Base-by-base conservation (phyloP, 2,797 vertebrate species). In the Antrozous pallidus region DNA sequence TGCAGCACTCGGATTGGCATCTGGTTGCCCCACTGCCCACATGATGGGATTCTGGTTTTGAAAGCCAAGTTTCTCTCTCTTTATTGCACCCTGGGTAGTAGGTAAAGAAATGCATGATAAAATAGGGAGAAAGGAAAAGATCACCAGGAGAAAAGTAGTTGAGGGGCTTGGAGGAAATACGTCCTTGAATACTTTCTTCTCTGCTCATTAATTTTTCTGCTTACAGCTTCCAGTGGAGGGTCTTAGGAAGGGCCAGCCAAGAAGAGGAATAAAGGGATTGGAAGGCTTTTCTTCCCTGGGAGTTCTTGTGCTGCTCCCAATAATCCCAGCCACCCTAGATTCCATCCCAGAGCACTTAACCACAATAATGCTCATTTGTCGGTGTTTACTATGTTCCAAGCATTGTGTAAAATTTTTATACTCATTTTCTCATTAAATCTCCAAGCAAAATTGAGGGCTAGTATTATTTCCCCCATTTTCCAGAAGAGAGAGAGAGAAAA, bases 1-100 rank as follows among this genome's bases (percentile, higher is more conserved):
- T 75, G 80, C 86, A 77, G 89, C 79, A 91, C 96, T 94, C 54
- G 11, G 8, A 70, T 82, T 73, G 61, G 97, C 94, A 94, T 91
- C 97, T 98, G 97, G 88, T 69, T 47, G 89, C 96, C 97, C 94
- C 88, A 74, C 93, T 93, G 91, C 56, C 93, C 95, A 63, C 13
- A 18, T 90, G 92, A 83, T 61, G 45, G 17, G 85, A 81, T 51
- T 58, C 74, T 71, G 28, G 7, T 33, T 40, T 54, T 85, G 45
- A 90, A 91, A 93, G 69, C 95, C 96, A 95, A 86, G 49, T 90
- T 86, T 88, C 65, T 75, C 88, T 75, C 88, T 96, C 75, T 91
- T 90, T 82, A 79, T n/a, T 69, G 49, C 1, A 47, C 42, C 40
- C 79, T 93, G 85, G 28, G 36, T 75, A 73, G 63, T 54, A 77